phyloP scores from a whole-genome alignment of 1,140 invertebrate species.

The Dendrolimus punctatus region DNA sequence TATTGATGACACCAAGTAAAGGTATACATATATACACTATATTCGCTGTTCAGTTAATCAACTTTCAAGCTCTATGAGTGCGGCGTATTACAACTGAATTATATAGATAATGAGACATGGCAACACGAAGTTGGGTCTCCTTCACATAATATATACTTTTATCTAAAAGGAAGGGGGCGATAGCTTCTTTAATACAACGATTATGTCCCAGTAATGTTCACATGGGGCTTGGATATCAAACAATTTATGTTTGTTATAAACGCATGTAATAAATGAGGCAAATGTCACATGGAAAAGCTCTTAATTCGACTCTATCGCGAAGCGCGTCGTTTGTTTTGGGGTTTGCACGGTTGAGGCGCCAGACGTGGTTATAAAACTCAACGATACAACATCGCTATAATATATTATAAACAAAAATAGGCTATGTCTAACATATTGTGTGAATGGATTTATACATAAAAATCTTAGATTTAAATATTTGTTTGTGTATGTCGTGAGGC shows the following conservation, averaged over 20 bases:
- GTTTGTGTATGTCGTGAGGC: conserved; percentile 64
- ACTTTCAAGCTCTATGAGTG: too few species aligned
- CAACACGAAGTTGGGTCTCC: conserved; percentile 14
- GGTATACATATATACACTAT: too few species aligned
- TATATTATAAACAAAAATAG: conserved; percentile 51
- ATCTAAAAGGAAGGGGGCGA: conserved; percentile 32
- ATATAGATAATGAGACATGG: too few species aligned
- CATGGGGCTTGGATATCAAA: background rate
- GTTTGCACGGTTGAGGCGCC: conserved; percentile 31
- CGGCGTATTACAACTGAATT: too few species aligned
- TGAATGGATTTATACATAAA: conserved; percentile 69
- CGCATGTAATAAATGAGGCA: background rate
- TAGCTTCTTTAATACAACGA: conserved; percentile 30
- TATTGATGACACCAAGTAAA: too few species aligned
- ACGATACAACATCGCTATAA: conserved; percentile 55
- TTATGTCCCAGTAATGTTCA: conserved; percentile 1
- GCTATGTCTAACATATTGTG: conserved; percentile 66
- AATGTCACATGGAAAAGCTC: background rate
- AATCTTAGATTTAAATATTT: conserved; percentile 59
- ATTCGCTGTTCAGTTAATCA: too few species aligned
- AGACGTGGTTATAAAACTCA: conserved; percentile 61
- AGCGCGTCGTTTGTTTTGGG: conserved; percentile 32
- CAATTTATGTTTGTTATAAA: background rate
- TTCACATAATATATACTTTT: conserved; percentile 22
- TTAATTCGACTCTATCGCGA: conserved; percentile 6